Evolutionary conservation across 2,888 invertebrate genomes (phyloP), one percentile per base, ranked within the genome.

Genomic region (Chalcis sispes): DNA sequence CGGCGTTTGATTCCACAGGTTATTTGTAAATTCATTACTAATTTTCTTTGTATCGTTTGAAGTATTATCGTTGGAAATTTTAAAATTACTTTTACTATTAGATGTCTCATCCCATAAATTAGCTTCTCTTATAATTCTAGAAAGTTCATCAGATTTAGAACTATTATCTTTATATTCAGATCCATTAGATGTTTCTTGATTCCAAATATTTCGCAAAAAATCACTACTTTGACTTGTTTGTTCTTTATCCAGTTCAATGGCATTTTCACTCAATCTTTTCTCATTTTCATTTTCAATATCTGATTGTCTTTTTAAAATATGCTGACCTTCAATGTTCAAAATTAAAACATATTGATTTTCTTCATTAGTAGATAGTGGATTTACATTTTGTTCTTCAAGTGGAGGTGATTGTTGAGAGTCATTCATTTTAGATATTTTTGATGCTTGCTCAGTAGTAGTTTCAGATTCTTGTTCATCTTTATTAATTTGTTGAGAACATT

Each of bases 401-500:
- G 77, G 67, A 36, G 69, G 23, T 18, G 79, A 71, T 72, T 72
- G 73, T 52, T 79, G 62, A 23, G 29, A 71, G 56, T 80, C 75
- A 62, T 81, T 77, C 7, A 10, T 72, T 59, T 80, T 75, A 61
- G 80, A 77, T 5, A 10, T 50, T 69, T 82, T 81, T 5, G 80
- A 69, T 50, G 73, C 72, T 72, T 82, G 79, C 32, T 79, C 32
- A 83, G 75, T 27, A 83, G 54, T 66, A 84, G 84, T 82, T 20
- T 84, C 85, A 18, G 84, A 76, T 59, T 2, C 2, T 20, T 91
- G 87, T 1, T 91, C 86, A 1, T 92, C 91, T 18, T 90, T 90
- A 18, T 92, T 93, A 40, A 92, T 91, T 69, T 92, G 91, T 2
- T 90, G 90, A 75, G 91, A 90, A 84, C 95, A 96, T 89, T 95